Evolutionary conservation across 2,888 invertebrate species (phyloP), one percentile per base, ranked within the genome.

Genomic region (Lycaena phlaeas): DNA sequence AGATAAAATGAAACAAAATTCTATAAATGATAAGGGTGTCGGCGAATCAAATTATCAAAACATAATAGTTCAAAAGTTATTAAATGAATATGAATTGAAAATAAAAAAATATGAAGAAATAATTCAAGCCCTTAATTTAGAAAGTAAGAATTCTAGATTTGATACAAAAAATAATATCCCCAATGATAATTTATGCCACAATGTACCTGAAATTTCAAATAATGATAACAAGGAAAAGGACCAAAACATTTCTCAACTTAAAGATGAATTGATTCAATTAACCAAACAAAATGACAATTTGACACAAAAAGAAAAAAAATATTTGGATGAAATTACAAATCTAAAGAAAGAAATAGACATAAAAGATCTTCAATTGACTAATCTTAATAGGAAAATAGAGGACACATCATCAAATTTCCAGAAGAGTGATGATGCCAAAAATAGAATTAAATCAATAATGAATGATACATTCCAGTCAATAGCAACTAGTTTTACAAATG

Each of bases 71-170:
- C 61, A 68, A 46, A 82, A 81, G 46, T 54, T 82, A 18, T 48
- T 82, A 12, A 42, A 45, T 31, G 81, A 81, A 56, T 82, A 81
- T 72, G 81, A 82, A 58, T 66, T 54, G 41, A 82, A 78, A 64
- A 79, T 81, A 36, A 71, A 67, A 52, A 42, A 46, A 3, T 78
- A 78, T 62, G 77, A 79, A 64, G 54, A 69, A n/a, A 45, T 71
- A 36, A 52, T 78, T 2, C 57, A 56, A 44, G 44, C 53, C 39
- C 64, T 64, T 52, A 51, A 52, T 10, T 47, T 53, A 37, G 55
- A 57, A 45, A 54, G 44, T 40, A 40, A 44, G 30, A 47, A 44
- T 28, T 38, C 49, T n/a, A 43, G 44, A 40, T 12, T 25, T 10
- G 10, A 28, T 25, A 11, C 43, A 27, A 17, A 29, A 25, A 28